Percentiles rank a stretch among this genome's conserved stretches.
Conservation (phyloP, 2,888 invertebrate species). For the Agrotis exclamationis region DNA sequence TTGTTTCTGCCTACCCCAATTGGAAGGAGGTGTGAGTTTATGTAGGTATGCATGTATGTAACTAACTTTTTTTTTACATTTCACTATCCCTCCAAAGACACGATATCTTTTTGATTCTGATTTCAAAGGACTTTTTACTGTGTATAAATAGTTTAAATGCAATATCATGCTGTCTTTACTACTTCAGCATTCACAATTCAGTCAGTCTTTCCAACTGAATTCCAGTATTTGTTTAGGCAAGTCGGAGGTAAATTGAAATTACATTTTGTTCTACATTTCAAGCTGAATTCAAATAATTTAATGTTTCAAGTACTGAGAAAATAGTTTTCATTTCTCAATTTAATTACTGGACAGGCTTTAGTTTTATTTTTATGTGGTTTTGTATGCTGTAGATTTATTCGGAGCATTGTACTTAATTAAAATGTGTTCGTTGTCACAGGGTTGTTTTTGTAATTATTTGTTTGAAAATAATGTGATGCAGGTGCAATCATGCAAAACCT, state of each 20-base stretch:
- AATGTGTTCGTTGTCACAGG: not conserved
- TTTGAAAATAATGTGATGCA: not conserved
- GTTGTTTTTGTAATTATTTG: not conserved
- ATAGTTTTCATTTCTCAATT: not conserved
- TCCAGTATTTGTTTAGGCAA: conserved; percentile 24
- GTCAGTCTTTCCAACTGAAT: conserved; percentile 18
- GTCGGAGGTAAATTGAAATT: conserved; percentile 28
- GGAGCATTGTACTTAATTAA: not conserved
- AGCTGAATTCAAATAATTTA: not conserved
- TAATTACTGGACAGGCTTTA: conserved; percentile 16
- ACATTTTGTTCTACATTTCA: conserved; percentile 19
- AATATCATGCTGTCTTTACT: not conserved
- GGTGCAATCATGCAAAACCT: not conserved
- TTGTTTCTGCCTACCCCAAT: too few species aligned
- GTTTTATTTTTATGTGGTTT: not conserved
- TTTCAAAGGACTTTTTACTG: too few species aligned
- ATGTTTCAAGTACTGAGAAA: conserved; percentile 20
- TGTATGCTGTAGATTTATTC: not conserved
- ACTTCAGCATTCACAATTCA: conserved; percentile 6
- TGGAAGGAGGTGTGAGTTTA: too few species aligned
- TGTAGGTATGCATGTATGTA: too few species aligned
- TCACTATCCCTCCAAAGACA: too few species aligned
- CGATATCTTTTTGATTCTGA: too few species aligned
- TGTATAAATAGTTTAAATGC: too few species aligned
- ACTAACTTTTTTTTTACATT: too few species aligned